Evolutionary conservation across 2,888 invertebrate species (phyloP).

Genomic region (Biston stratarius): DNA sequence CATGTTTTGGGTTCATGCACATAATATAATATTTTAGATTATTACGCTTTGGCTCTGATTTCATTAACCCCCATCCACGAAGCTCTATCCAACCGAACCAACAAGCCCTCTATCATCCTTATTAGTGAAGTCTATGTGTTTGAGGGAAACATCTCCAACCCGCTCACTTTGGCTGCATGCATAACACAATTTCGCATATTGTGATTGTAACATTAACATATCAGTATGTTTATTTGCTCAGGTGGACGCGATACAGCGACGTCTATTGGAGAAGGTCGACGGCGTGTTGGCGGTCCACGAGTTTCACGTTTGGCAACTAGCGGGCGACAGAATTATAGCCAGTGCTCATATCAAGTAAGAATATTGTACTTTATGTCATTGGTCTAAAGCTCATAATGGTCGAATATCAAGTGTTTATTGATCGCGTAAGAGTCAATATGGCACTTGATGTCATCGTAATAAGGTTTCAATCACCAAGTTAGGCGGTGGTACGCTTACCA

Average conservation of each 20-base stretch:
- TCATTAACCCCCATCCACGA: no score
- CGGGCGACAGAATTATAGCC: conserved; percentile 98
- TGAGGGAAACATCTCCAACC: no score
- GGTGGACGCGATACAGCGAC: conserved; percentile 96
- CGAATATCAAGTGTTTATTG: neutral
- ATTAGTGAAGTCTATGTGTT: no score
- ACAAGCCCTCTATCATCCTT: no score
- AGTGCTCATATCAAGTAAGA: conserved; percentile 96
- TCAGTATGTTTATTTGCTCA: conserved; percentile 60
- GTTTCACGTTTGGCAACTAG: conserved; percentile 99
- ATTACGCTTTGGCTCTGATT: no score
- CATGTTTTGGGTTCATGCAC: no score
- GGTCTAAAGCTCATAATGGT: neutral
- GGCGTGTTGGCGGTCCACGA: conserved; percentile 98
- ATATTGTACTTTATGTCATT: neutral
- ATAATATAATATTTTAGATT: no score
- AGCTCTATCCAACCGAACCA: no score
- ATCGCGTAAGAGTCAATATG: neutral
- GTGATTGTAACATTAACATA: neutral
- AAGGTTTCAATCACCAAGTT: neutral
- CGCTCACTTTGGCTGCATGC: neutral
- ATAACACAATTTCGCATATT: neutral
- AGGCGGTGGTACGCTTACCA: no score
- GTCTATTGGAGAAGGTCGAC: conserved; percentile 95
- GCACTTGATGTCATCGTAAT: neutral